Percentiles rank a stretch among this genome's conserved stretches.
Conservation (phyloP, 2,888 invertebrate genomes). For the Aplocera efformata region DNA sequence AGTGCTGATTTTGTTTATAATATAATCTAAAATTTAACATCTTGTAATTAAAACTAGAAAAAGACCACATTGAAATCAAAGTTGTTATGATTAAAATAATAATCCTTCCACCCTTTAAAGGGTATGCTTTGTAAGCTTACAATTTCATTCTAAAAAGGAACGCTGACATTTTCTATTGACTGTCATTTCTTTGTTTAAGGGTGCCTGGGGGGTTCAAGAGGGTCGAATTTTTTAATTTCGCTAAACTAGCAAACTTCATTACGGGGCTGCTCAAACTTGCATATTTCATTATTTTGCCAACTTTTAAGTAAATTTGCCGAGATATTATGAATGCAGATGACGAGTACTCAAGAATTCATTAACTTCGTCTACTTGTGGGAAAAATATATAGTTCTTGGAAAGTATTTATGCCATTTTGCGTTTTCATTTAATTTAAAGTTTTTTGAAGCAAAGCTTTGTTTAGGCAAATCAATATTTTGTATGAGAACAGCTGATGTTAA, state of each 20-base stretch:
- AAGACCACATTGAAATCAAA: slow-evolving; percentile 14
- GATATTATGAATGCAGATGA: slow-evolving; percentile 9
- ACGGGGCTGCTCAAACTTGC: not conserved
- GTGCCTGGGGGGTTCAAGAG: slow-evolving; percentile 2
- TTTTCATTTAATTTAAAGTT: too few species aligned
- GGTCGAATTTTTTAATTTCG: slow-evolving; percentile 8
- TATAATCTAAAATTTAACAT: not conserved
- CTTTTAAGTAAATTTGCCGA: slow-evolving; percentile 2
- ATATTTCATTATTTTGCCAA: slow-evolving; percentile 2
- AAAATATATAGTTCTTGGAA: not conserved
- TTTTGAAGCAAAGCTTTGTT: too few species aligned
- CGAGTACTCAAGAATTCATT: slow-evolving; percentile 5
- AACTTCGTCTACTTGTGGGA: not conserved
- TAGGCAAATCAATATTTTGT: too few species aligned
- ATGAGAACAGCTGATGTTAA: too few species aligned
- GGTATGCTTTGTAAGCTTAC: slow-evolving; percentile 16
- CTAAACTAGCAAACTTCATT: slow-evolving; percentile 3
- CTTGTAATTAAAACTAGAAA: slow-evolving; percentile 8
- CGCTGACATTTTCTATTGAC: slow-evolving; percentile 24
- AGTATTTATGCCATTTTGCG: too few species aligned
- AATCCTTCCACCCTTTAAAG: slow-evolving; percentile 21
- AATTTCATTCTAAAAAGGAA: slow-evolving; percentile 18
- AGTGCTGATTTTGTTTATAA: too few species aligned
- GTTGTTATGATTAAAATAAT: slow-evolving; percentile 8
- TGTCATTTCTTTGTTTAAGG: slow-evolving; percentile 17